phyloP scores from a whole-genome alignment of 92 coral and sea anemone genomes.

The Palythoa grandiflora region DNA sequence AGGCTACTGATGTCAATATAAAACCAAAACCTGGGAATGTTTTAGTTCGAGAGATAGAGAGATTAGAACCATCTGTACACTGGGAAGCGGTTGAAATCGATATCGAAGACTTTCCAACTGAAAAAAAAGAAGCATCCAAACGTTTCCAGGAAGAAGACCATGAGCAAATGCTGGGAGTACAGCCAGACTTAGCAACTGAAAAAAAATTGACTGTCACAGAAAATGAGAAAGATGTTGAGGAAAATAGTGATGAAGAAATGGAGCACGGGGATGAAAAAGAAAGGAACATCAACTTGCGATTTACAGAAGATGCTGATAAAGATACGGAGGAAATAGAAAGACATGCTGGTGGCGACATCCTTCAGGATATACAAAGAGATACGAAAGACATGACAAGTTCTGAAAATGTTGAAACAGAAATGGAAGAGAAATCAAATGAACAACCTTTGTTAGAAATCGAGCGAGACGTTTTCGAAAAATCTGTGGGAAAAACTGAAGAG shows the following conservation, averaged over 20 bases:
- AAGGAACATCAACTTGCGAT: background rate
- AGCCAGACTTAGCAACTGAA: background rate
- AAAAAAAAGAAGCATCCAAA: background rate
- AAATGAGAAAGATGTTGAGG: background rate
- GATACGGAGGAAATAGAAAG: background rate
- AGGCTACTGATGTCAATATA: background rate
- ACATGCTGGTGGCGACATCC: background rate
- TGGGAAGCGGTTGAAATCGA: conserved; percentile 43
- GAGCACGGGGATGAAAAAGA: background rate
- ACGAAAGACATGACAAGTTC: background rate
- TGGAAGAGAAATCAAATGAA: background rate
- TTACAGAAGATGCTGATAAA: background rate
- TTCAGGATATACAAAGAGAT: background rate
- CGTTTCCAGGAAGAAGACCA: background rate
- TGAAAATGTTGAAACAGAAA: too few species aligned
- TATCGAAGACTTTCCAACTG: conserved; percentile 11
- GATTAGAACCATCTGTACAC: background rate
- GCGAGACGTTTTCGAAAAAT: background rate
- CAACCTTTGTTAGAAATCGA: background rate
- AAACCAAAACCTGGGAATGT: conserved; percentile 2
- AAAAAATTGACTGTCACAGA: background rate
- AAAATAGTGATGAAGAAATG: background rate
- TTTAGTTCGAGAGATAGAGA: conserved; percentile 21
- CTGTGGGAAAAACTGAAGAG: background rate
- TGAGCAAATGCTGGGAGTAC: background rate